Conservation (phyloP, 1,140 invertebrate species). For the Drosophila pachea region DNA sequence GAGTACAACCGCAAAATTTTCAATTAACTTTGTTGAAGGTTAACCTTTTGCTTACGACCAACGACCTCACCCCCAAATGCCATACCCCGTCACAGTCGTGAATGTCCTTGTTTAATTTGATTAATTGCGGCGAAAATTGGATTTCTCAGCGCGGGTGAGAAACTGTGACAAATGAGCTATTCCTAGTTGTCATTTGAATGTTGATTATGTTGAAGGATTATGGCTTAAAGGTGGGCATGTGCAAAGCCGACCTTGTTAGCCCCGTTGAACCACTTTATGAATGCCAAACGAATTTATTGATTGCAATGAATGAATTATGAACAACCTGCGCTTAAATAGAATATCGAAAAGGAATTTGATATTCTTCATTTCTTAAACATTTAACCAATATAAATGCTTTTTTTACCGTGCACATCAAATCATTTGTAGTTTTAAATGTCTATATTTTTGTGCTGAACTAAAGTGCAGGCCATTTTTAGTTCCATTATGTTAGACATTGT, state of each 20-base stretch:
- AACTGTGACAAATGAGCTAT: constrained; percentile 19
- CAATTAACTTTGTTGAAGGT: constrained; percentile 67
- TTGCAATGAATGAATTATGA: neutral
- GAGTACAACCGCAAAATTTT: constrained; percentile 55
- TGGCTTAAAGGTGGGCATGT: constrained; percentile 20
- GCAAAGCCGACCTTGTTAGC: constrained; percentile 25
- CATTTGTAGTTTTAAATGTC: too few relatives aligned
- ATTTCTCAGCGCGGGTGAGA: constrained; percentile 11
- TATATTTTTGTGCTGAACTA: neutral
- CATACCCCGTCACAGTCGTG: constrained; percentile 15
- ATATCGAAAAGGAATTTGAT: too few relatives aligned
- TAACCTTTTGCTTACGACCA: constrained; percentile 33
- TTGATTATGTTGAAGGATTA: constrained; percentile 56
- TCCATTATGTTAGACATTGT: neutral
- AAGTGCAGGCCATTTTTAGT: constrained; percentile 2
- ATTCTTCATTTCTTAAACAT: too few relatives aligned
- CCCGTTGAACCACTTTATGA: constrained; percentile 20
- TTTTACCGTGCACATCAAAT: too few relatives aligned
- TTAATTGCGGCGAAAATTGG: constrained; percentile 68
- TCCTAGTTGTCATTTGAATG: constrained; percentile 55
- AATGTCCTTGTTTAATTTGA: constrained; percentile 65
- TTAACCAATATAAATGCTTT: too few relatives aligned
- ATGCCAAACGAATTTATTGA: constrained; percentile 25
- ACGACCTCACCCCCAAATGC: too few relatives aligned
- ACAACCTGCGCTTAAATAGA: neutral